Conservation (phyloP, 1,140 invertebrate species). For the Metaphire vulgaris region DNA sequence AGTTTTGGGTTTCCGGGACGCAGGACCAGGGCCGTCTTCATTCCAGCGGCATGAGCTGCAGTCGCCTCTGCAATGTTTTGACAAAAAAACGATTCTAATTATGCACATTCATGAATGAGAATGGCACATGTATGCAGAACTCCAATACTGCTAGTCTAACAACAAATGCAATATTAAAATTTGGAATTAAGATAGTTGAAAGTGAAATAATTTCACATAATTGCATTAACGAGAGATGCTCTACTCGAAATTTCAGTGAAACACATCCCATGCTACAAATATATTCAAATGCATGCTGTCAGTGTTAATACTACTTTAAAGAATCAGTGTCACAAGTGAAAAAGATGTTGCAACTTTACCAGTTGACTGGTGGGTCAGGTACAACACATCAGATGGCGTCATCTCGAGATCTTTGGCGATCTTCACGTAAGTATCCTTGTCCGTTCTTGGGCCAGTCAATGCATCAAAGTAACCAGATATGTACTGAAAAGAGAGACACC, state of each 20-base stretch:
- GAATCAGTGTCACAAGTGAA: no score
- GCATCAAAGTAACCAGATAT: constrained; percentile 82
- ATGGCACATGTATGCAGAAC: no score
- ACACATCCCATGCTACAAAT: no score
- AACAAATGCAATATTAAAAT: no score
- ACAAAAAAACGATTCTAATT: constrained; percentile 28
- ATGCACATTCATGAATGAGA: constrained; percentile 1
- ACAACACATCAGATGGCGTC: constrained; percentile 64
- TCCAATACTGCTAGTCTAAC: no score
- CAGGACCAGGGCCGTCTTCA: constrained; percentile 62
- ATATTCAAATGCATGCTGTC: no score
- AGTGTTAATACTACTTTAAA: no score
- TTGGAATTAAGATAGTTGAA: no score
- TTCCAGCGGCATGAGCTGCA: constrained; percentile 68
- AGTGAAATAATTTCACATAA: no score
- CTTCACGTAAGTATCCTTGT: constrained; percentile 53
- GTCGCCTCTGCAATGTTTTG: constrained; percentile 70
- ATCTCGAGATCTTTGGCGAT: constrained; percentile 65
- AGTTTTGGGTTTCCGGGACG: constrained; percentile 70
- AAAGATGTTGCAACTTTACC: no score
- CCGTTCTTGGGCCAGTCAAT: constrained; percentile 68
- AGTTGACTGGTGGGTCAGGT: constrained; percentile 74
- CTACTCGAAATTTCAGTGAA: no score
- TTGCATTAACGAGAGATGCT: no score
- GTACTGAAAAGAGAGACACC: constrained; percentile 50